Base-by-base conservation (phyloP, 2,113 vertebrate species). In the Oryzias woworae region DNA sequence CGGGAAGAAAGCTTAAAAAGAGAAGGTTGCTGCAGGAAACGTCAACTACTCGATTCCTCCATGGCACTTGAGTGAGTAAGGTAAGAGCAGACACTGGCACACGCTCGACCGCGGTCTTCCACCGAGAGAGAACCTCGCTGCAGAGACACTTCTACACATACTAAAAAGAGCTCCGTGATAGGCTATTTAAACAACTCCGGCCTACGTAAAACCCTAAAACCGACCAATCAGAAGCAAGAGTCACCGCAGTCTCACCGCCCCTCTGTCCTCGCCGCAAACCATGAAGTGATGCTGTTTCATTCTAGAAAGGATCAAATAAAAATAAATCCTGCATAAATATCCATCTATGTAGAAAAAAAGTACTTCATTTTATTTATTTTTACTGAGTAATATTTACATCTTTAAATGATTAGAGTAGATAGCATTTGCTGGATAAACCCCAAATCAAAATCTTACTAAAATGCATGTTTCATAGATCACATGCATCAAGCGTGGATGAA, bases 41-140 rank as follows among this genome's bases (percentile, higher is more conserved):
- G 93, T 93, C 92, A 93, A 89, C 92, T 94, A 87, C 76, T 92
- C 14, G 60, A 86, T 14, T 92, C 87, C 80, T 92, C 88, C 92
- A 93, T 93, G 60, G 60, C 53, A 72, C 65, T 66, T 68, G 43
- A 68, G 47, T 53, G 67, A 48, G 70, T 59, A 52, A 54, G 56
- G 49, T 67, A 53, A 87, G 77, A 66, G 83, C 77, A 52, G 73
- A 18, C 73, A 66, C 53, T 75, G 46, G 68, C 23, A 77, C 75
- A 80, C 78, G 48, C 89, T 76, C 54, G 81, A 47, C 65, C 80
- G 58, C 86, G 54, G 78, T 81, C 85, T 90, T 90, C 76, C 81
- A 80, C 83, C 71, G 58, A 89, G 76, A 92, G 81, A 91, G 80
- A 41, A 26, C 28, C 12, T 13, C 3, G 1, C 2, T 4, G 8